Evolutionary conservation across 2,888 invertebrate genomes (phyloP), one percentile per base, ranked within the genome.

Genomic region (Plusia festucae): DNA sequence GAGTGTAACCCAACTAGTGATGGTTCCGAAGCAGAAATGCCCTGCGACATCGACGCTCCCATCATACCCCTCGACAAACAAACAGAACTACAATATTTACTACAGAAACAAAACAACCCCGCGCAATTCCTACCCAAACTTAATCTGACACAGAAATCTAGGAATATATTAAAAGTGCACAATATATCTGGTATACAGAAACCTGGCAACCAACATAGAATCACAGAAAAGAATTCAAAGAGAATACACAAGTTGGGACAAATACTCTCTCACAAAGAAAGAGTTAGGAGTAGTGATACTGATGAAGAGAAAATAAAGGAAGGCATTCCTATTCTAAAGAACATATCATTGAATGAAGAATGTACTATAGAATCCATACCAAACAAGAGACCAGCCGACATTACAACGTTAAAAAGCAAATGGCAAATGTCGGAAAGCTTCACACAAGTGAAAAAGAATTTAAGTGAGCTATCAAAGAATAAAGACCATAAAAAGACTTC

Each of bases 341-440:
- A 95, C 59, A 91, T 96, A 13, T 90, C 95, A 0, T 90, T 96
- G 61, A 96, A 96, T 52, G 96, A 96, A 24, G 96, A 96, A 73
- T 96, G 96, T 63, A 96, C 96, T 0, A 93, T 96, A 69, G 96
- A 96, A 73, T 90, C 93, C 44, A 91, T 96, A 79, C 94, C 95
- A 0, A 96, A 95, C 60, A 91, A 93, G 53, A 89, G 90, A 53
- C 89, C 93, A 0, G 91, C 94, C 0, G 95, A 95, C 46, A 94
- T 95, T n/a, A 92, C 90, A 68, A 91, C 91, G 0, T 86, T 95
- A 1, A 96, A 92, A 72, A 96, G 95, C 76, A 95, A 95, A 83
- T 95, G 95, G 95, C 94, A 95, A 30, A 91, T 94, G 89, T 93
- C 94, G 0, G 95, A 95, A 70, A 95, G 95, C 72, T 95, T 95